These are phyloP conservation scores for Drosophila chauvacae DNA, from an alignment of 1,140 invertebrate genomes.

Conservation along the genomic window DNA sequence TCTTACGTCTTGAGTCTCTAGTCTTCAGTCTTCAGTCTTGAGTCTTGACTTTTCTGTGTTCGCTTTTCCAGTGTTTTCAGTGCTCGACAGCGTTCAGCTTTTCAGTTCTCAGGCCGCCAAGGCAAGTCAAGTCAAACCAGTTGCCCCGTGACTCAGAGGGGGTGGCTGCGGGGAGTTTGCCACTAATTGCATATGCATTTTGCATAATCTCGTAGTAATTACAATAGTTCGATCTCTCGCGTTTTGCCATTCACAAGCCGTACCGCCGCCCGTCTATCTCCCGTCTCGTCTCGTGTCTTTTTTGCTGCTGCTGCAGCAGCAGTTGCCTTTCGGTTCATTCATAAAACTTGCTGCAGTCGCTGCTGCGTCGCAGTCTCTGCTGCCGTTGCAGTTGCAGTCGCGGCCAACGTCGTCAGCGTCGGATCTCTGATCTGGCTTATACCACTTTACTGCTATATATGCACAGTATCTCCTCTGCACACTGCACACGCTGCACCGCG, in stretches of 20 bases:
- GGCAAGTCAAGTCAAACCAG: constrained; percentile 75
- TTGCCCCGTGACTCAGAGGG: constrained; percentile 71
- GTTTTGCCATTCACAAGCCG: constrained; percentile 65
- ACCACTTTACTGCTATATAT: constrained; percentile 13
- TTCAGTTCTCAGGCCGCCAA: constrained; percentile 55
- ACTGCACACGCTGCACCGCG: constrained; percentile 19
- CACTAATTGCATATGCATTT: constrained; percentile 82
- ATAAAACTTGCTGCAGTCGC: constrained; percentile 50
- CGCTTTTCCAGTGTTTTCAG: constrained; percentile 1
- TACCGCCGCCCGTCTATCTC: constrained; percentile 2
- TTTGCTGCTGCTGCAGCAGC: constrained; percentile 9
- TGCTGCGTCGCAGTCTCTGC: background rate
- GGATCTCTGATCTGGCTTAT: constrained; percentile 49
- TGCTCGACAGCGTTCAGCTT: constrained; percentile 1
- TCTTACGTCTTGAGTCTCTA: background rate
- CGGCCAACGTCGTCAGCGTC: constrained; percentile 2
- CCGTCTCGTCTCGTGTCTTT: background rate
- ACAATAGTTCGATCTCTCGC: constrained; percentile 78
- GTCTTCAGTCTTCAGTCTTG: background rate
- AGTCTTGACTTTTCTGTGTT: constrained; percentile 10
- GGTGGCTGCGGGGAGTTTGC: constrained; percentile 28
- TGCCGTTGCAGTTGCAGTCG: constrained; percentile 10
- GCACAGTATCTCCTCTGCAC: constrained; percentile 6
- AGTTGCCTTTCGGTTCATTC: constrained; percentile 57
- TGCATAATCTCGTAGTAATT: constrained; percentile 82